Percentiles rank a stretch among this genome's conserved stretches.
phyloP scores from a whole-genome alignment of 2,113 vertebrate species.

The Oncorhynchus clarkii region DNA sequence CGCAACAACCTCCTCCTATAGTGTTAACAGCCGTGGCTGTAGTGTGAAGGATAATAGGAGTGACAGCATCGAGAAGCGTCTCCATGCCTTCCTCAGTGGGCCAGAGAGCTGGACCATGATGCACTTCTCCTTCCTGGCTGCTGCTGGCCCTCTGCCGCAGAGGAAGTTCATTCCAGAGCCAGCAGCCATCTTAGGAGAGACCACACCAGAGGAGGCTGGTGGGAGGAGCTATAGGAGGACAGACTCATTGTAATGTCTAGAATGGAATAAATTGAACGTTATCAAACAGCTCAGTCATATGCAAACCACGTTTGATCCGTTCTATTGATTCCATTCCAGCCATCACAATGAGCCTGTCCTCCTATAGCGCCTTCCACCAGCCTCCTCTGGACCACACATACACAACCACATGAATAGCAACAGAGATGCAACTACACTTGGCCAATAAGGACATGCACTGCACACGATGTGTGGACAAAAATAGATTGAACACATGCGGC shows the following conservation, averaged over 20 bases:
- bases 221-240: too few species aligned
- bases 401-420: slow-evolving; percentile 30
- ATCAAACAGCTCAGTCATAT: too few species aligned
- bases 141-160: slow-evolving; percentile 37
- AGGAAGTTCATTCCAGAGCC: slow-evolving; percentile 54
- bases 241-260: too few species aligned
- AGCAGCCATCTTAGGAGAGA: slow-evolving; percentile 41
- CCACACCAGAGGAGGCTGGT: slow-evolving; percentile 7
- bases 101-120: slow-evolving; percentile 49
- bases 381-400: slow-evolving; percentile 32
- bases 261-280: too few species aligned
- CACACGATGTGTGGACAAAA: slow-evolving; percentile 32
- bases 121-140: slow-evolving; percentile 42
- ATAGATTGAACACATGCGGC: slow-evolving; percentile 40
- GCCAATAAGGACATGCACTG: slow-evolving; percentile 17
- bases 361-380: too few species aligned
- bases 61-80: slow-evolving; percentile 69
- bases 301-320: too few species aligned
- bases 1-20: slow-evolving; percentile 28
- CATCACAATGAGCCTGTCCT: too few species aligned
- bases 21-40: slow-evolving; percentile 62
- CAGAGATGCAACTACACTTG: slow-evolving; percentile 24
- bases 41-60: slow-evolving; percentile 62
- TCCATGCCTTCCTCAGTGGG: slow-evolving; percentile 57
- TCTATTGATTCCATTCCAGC: too few species aligned